Base-by-base conservation (phyloP, 2,113 vertebrate genomes). In the Lepidothrix coronata region DNA sequence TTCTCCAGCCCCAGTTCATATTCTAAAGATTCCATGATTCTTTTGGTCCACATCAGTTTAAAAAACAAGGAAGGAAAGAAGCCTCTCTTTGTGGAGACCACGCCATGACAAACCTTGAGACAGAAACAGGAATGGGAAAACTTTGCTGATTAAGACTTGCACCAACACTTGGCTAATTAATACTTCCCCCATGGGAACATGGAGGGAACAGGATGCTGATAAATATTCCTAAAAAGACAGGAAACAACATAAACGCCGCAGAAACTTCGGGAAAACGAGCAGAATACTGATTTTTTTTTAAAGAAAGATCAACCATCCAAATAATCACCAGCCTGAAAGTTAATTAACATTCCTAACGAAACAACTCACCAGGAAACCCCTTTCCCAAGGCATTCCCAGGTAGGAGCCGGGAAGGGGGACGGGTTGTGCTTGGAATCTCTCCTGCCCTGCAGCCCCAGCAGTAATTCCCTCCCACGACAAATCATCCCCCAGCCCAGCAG, bases 1-100 rank as follows among this genome's bases (percentile, higher is more conserved):
- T 62, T 39, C 28, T 12, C 59, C 59, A 62, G 25, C 59, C 37
- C 19, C 17, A 28, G 37, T 11, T 41, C 39, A 41, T 13, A 41
- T 41, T 13, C 39, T 41, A 41, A 41, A 41, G 14, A 28, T 28
- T 8, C 35, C 55, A 21, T 13, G 31, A 57, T 22, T n/a, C 55
- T 8, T 14, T 21, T 11, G 48, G 25, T 18, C 14, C 39, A 12
- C 37, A 33, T 28, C 57, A 39, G 28, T 35, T 52, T 16, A 62
- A 82, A 48, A 0, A 2, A 31, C 0, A 0, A 35, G 48, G 41
- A 35, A 41, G 19, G 1, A 5, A 48, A 37, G 7, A 84, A 16
- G 12, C 7, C 12, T 18, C 24, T 48, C 18, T 13, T 19, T 10
- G 14, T 2, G 16, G 63, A 39, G n/a, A 33, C 11, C 11, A 25